phyloP scores from a whole-genome alignment of 2,113 vertebrate genomes.

The Muntiacus muntjak region DNA sequence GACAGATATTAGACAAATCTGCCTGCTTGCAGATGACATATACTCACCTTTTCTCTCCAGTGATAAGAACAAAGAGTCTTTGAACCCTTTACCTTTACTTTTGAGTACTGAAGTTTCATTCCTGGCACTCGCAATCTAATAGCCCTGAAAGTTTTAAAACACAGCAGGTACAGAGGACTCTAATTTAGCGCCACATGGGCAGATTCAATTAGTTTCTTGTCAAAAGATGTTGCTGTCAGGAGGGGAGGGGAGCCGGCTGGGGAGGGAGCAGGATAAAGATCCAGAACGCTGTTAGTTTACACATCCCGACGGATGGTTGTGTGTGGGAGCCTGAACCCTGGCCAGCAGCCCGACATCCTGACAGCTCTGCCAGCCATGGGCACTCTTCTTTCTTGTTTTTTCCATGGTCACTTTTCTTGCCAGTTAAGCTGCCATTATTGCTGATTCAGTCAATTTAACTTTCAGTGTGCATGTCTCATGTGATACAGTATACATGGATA shows the following conservation, averaged over 20 bases:
- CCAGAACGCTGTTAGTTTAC: conserved; percentile 77
- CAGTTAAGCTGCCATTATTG: conserved; percentile 44
- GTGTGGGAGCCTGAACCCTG: conserved; percentile 52
- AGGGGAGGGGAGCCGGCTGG: conserved; percentile 56
- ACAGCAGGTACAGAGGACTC: conserved; percentile 64
- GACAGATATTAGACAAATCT: neutral
- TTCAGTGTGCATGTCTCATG: neutral
- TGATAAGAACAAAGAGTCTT: neutral
- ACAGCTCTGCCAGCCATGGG: conserved; percentile 69
- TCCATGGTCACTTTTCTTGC: conserved; percentile 52
- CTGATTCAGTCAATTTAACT: conserved; percentile 49
- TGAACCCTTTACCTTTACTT: conserved; percentile 32
- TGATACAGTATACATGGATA: neutral
- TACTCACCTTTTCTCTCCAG: neutral
- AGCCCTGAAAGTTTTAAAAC: conserved; percentile 75
- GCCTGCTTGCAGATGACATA: neutral
- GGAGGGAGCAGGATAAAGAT: conserved; percentile 68
- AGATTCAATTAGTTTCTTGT: conserved; percentile 77
- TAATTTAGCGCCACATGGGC: conserved; percentile 49
- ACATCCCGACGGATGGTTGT: conserved; percentile 61
- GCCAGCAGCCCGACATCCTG: conserved; percentile 67
- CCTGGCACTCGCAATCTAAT: conserved; percentile 55
- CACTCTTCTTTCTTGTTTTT: too few relatives aligned
- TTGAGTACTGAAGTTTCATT: conserved; percentile 55
- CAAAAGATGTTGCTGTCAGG: conserved; percentile 75